A percentile compares a stretch with the other conserved stretches of the same genome.
phyloP scores from a whole-genome alignment of 2,113 vertebrate genomes.

The Urocolius indicus region DNA sequence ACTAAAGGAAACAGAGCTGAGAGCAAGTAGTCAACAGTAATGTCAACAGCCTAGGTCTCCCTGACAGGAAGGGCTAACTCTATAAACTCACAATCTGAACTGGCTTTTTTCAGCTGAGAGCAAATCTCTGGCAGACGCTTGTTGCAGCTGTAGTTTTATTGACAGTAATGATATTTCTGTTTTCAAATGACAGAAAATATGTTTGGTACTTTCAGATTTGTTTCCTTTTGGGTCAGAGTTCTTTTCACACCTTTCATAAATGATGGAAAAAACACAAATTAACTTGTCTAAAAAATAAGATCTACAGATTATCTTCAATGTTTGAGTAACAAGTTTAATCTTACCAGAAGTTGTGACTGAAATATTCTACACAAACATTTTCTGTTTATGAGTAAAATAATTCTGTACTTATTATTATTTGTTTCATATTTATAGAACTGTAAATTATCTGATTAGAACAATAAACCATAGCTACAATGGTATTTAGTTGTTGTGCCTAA shows the following conservation, averaged over 20 bases:
- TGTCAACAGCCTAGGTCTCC: not conserved
- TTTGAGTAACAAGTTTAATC: slow-evolving; percentile 9
- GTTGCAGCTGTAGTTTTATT: slow-evolving; percentile 20
- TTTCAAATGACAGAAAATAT: slow-evolving; percentile 37
- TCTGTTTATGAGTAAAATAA: not conserved
- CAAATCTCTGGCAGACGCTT: not conserved
- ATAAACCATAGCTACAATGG: not conserved
- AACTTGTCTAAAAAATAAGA: not conserved
- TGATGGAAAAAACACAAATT: not conserved
- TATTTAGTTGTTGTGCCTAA: not conserved
- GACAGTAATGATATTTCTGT: slow-evolving; percentile 37
- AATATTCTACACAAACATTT: not conserved
- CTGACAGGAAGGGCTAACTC: not conserved
- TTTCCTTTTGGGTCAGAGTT: not conserved
- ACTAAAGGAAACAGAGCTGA: not conserved
- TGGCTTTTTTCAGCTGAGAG: not conserved
- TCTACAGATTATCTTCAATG: not conserved
- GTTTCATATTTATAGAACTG: slow-evolving; percentile 3
- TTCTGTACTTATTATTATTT: not conserved
- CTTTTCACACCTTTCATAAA: not conserved
- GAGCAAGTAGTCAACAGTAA: fast-evolving
- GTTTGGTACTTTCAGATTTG: slow-evolving; percentile 17
- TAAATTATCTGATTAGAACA: not conserved
- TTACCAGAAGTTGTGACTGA: not conserved
- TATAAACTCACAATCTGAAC: not conserved